Evolutionary conservation across 2,888 invertebrate species (phyloP).

Genomic region (Melangyna quadrimaculata): DNA sequence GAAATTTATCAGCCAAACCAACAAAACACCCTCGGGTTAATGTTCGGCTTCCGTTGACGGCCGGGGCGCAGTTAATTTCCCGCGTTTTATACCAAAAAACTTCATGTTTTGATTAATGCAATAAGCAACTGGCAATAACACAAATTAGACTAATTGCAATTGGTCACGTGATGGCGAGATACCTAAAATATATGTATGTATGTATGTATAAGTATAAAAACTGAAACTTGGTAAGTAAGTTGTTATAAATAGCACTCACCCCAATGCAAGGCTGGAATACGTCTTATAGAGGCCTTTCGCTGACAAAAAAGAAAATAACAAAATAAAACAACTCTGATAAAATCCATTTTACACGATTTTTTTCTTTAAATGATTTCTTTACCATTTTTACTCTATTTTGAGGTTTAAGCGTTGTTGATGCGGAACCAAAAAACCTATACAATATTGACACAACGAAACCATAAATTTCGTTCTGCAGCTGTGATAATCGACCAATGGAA

Average conservation of each 20-base stretch:
- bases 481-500: too few species aligned
- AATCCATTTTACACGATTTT: not conserved
- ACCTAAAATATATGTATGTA: not conserved
- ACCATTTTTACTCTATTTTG: too few species aligned
- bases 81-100: conserved; percentile 62
- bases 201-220: not conserved
- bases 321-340: not conserved
- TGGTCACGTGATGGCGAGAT: conserved; percentile 65
- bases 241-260: not conserved
- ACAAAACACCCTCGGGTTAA: conserved; percentile 52
- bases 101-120: conserved; percentile 79
- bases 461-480: too few species aligned
- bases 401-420: too few species aligned
- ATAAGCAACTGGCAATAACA: conserved; percentile 79
- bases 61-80: conserved; percentile 48
- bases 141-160: conserved; percentile 73
- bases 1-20: conserved; percentile 26
- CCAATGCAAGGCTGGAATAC: not conserved
- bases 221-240: not conserved
- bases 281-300: not conserved
- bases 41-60: conserved; percentile 69
- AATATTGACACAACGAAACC: too few species aligned
- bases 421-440: too few species aligned
- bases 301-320: not conserved
- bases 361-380: too few species aligned